Percentiles rank a stretch among this genome's conserved stretches.
Evolutionary conservation across 2,797 vertebrate species (phyloP).

Genomic region (Anguilla pacifica): DNA sequence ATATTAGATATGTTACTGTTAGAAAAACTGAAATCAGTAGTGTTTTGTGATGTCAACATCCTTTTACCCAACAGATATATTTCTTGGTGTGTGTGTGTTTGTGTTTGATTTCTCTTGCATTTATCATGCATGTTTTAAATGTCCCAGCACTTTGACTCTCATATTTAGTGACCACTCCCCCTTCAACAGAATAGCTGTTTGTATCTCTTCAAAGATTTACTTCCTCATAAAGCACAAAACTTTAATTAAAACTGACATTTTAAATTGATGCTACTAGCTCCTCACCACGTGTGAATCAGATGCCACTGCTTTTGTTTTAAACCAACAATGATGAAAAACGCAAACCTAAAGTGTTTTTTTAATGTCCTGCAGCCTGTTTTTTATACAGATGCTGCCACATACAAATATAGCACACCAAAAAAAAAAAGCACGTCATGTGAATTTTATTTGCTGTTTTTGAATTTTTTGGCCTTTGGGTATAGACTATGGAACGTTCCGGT

Average conservation of each 20-base stretch:
- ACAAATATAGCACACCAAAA: background rate
- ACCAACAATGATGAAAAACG: background rate
- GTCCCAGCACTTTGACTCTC: background rate
- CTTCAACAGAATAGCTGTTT: background rate
- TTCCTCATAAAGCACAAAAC: background rate
- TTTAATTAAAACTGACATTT: constrained; percentile 22
- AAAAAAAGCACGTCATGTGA: constrained; percentile 1
- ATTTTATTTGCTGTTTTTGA: background rate
- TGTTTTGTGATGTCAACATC: background rate
- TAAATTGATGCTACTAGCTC: constrained; percentile 7
- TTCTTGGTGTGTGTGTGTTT: background rate
- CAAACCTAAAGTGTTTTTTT: background rate
- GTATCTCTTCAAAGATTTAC: background rate
- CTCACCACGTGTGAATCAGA: background rate
- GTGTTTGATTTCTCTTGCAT: background rate
- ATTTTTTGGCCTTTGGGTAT: background rate
- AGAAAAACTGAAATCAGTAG: background rate
- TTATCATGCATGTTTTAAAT: background rate
- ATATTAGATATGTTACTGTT: background rate
- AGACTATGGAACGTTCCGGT: background rate
- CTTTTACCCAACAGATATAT: background rate
- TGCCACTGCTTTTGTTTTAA: background rate
- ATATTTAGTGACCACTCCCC: background rate
- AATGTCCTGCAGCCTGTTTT: background rate
- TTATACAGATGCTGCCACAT: background rate